phyloP scores from a whole-genome alignment of 2,113 vertebrate genomes.

The Hydropotes inermis region DNA sequence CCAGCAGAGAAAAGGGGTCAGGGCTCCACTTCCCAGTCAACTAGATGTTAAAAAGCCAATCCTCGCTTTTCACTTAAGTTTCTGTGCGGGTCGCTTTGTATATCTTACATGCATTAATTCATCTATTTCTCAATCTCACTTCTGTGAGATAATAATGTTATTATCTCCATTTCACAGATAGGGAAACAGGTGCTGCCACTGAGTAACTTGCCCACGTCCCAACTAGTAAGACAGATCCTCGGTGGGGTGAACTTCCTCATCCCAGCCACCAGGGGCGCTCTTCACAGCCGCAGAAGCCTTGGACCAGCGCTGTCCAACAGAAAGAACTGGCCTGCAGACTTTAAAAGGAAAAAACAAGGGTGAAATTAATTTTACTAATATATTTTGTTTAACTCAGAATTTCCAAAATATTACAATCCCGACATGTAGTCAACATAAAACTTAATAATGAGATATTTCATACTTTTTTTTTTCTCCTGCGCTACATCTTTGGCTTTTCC shows the following conservation, averaged over 20 bases:
- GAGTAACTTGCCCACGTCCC: accelerated
- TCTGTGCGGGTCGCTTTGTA: not conserved
- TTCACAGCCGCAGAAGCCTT: not conserved
- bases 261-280: constrained; percentile 21
- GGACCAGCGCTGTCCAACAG: accelerated
- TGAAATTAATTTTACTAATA: not conserved
- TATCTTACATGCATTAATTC: accelerated
- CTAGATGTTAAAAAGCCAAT: not conserved
- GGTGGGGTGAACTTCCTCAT: not conserved
- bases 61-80: not conserved
- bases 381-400: not conserved
- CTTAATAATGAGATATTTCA: not conserved
- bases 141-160: accelerated
- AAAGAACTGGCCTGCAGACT: accelerated
- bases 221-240: accelerated
- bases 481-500: not conserved
- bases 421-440: not conserved
- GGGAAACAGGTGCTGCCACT: accelerated
- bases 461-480: not conserved
- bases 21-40: not conserved
- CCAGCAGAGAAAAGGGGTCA: not conserved
- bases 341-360: not conserved
- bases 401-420: not conserved
- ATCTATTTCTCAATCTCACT: not conserved
- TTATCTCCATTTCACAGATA: not conserved